phyloP scores from a whole-genome alignment of 1,140 invertebrate genomes.

The Habropoda laboriosa region DNA sequence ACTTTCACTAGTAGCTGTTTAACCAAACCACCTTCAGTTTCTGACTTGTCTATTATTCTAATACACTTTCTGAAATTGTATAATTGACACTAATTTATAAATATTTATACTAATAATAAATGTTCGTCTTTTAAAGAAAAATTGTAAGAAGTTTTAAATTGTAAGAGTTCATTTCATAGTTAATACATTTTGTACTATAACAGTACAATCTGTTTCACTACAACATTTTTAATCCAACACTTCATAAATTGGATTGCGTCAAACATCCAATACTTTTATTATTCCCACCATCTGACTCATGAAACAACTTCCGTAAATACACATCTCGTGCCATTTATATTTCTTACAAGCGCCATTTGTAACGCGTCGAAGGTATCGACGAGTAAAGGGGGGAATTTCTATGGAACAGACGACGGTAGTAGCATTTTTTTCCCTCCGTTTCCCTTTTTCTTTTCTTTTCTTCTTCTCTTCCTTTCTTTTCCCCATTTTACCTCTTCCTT shows the following conservation, averaged over 20 bases:
- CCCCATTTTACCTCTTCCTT: background rate
- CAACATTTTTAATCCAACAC: too few relatives aligned
- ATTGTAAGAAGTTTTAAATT: too few relatives aligned
- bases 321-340: background rate
- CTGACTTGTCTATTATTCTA: too few relatives aligned
- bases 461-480: background rate
- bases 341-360: slow-evolving; percentile 1
- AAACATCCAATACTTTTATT: background rate
- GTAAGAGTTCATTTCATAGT: too few relatives aligned
- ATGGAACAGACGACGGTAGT: slow-evolving; percentile 5
- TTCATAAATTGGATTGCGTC: background rate
- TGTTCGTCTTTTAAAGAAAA: too few relatives aligned
- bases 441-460: background rate
- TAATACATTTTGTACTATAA: too few relatives aligned
- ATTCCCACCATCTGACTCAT: background rate
- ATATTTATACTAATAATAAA: too few relatives aligned
- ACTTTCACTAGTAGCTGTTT: too few relatives aligned
- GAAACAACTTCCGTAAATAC: background rate
- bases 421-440: background rate
- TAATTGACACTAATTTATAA: too few relatives aligned
- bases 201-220: too few relatives aligned
- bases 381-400: background rate
- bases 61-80: too few relatives aligned
- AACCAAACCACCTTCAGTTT: too few relatives aligned
- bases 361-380: slow-evolving; percentile 3